Evolutionary conservation across 2,797 vertebrate species (phyloP).

Genomic region (Phoebastria nigripes): DNA sequence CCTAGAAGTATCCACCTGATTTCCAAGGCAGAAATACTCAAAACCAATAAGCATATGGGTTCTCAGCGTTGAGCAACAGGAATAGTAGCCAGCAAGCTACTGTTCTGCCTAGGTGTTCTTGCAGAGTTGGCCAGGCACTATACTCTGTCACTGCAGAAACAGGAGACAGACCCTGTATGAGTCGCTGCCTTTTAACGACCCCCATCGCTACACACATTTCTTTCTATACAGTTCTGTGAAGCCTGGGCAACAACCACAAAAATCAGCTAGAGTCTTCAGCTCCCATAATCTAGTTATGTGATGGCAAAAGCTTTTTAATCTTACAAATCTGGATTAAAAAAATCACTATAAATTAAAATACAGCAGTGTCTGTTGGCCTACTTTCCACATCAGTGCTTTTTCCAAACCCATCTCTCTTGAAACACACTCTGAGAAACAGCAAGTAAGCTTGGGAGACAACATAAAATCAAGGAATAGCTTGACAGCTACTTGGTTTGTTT

Average conservation of each 20-base stretch:
- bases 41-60: not conserved
- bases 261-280: not conserved
- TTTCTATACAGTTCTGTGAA: not conserved
- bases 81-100: not conserved
- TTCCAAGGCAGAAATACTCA: not conserved
- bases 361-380: not conserved
- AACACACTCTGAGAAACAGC: not conserved
- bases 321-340: not conserved
- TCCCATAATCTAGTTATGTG: not conserved
- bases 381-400: not conserved
- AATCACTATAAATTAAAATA: not conserved
- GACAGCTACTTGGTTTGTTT: not conserved
- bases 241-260: not conserved
- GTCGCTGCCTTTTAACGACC: not conserved
- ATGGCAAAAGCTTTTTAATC: not conserved
- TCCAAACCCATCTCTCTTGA: not conserved
- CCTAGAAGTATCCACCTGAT: not conserved
- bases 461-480: not conserved
- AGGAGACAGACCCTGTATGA: not conserved
- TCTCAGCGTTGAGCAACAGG: not conserved
- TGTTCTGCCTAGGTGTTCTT: not conserved
- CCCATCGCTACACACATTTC: not conserved
- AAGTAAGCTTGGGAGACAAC: not conserved
- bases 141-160: accelerated
- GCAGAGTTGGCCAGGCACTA: not conserved